Conservation (phyloP, 2,797 vertebrate genomes). For the Periparus ater region DNA sequence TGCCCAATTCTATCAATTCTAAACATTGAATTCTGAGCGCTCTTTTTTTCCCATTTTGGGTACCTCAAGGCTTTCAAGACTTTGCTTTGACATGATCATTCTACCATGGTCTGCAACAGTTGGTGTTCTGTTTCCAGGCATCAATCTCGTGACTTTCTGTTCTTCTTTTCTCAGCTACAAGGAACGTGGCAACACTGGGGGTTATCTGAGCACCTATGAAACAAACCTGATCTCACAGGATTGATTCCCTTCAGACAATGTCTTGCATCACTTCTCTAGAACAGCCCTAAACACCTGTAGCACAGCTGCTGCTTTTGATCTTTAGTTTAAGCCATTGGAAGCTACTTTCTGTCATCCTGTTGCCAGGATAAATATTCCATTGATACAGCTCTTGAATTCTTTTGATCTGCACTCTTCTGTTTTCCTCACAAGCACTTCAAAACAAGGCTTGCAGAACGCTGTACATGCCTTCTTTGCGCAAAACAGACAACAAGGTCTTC, state of each 20-base stretch:
- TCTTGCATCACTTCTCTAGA: not conserved
- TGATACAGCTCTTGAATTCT: not conserved
- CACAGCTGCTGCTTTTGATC: not conserved
- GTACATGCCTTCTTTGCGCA: not conserved
- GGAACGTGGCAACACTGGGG: not conserved
- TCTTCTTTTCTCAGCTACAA: not conserved
- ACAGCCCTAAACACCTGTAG: not conserved
- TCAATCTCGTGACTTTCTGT: not conserved
- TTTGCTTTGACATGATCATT: not conserved
- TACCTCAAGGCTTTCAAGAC: not conserved
- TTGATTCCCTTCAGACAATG: not conserved
- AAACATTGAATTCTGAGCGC: fast-evolving
- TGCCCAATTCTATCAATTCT: no score
- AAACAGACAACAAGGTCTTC: not conserved
- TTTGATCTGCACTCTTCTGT: not conserved
- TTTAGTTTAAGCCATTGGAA: not conserved
- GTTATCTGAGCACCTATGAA: not conserved
- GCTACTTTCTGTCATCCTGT: not conserved
- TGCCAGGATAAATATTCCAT: not conserved
- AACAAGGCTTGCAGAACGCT: not conserved
- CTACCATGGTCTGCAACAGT: not conserved
- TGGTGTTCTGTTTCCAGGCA: not conserved
- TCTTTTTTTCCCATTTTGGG: no score
- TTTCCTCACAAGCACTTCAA: not conserved
- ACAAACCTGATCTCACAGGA: not conserved